Evolutionary conservation across 2,113 vertebrate genomes (phyloP).

Genomic region (Isurus oxyrinchus): DNA sequence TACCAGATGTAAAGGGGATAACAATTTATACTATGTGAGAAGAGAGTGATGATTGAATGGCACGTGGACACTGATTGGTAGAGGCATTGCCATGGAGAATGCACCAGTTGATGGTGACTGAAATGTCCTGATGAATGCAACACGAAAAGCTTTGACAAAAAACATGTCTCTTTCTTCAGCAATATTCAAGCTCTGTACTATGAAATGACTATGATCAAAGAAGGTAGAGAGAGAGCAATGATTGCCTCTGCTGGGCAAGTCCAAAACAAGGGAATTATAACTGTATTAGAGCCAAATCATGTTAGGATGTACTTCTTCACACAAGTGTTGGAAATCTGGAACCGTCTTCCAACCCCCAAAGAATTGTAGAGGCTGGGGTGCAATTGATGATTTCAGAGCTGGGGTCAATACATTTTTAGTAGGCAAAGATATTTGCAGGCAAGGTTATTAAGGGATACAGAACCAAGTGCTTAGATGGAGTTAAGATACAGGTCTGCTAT

Average conservation of each 20-base stretch:
- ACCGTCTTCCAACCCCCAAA: background rate
- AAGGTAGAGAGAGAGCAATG: background rate
- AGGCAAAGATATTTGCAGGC: background rate
- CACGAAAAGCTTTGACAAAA: no score
- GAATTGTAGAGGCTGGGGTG: background rate
- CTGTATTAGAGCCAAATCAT: background rate
- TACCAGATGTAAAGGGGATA: no score
- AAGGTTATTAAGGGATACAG: background rate
- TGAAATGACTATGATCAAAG: background rate
- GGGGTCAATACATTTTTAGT: background rate
- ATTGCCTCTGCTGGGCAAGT: background rate
- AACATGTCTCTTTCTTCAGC: no score
- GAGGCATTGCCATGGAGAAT: no score
- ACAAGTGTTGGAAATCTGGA: background rate
- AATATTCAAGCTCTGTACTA: no score
- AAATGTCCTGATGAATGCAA: no score
- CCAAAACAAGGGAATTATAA: background rate
- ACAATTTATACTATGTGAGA: no score
- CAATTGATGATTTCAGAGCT: background rate
- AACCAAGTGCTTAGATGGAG: background rate
- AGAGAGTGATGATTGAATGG: no score
- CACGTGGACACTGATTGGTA: no score
- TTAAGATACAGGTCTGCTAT: background rate
- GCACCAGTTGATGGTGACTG: no score
- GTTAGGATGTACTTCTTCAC: background rate